Base-by-base conservation (phyloP, 1,140 invertebrate genomes). In the Macrobrachium rosenbergii region DNA sequence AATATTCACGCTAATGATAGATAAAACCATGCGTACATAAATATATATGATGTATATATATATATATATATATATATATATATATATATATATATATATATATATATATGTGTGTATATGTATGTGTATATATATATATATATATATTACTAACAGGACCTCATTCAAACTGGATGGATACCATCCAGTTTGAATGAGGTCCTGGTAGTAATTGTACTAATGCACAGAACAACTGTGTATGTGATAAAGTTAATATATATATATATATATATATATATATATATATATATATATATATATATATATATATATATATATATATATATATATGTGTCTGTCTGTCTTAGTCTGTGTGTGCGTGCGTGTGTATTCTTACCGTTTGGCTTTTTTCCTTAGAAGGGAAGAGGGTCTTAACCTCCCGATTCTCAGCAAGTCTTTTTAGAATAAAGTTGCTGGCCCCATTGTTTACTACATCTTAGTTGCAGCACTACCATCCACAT, bases 271-370 rank as follows among this genome's bases (percentile, higher is more conserved):
- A 12, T 8, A 77, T 28, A 52, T 78, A 52, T 78, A 52, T 78
- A 52, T 78, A 52, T 78, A 52, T 78, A 59, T 60, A 59, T 79
- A 59, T 79, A 59, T 79, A 59, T 79, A 59, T 79, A 59, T 79
- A 59, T 79, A 59, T 79, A 59, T 79, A 59, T 79, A 59, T 79
- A 59, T 79, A 59, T 79, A 59, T 79, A 59, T 79, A 59, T 79
- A 59, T 79, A 59, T 79, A 59, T 79, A 59, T 79, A 59, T 79
- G 77, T 79, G 77, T 79, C 17, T 79, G 77, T 79, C 19, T 79
- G 77, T 79, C 17, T 79, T 52, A 60, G 77, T 79, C 52, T 79
- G 77, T 79, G 77, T 79, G 77, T 79, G 77, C 62, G 77, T 79
- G 77, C 62, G 77, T 79, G 77, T 79, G 77, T 79, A 59, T 79